Base-by-base conservation (phyloP, 2,797 vertebrate genomes). In the Phrynocephalus forsythii region DNA sequence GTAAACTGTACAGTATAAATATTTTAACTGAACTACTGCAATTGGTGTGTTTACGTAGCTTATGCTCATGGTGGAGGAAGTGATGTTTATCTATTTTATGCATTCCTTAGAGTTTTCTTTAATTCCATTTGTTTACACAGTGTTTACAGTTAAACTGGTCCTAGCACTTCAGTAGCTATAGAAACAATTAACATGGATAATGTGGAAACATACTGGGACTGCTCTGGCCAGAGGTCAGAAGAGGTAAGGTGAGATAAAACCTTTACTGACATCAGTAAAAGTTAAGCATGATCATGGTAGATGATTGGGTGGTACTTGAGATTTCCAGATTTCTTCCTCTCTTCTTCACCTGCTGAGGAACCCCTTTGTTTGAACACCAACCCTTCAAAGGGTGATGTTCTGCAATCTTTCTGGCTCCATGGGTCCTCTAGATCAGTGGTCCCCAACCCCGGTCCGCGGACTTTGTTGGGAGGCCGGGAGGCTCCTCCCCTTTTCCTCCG, bases 11-110 rank as follows among this genome's bases (percentile, higher is more conserved):
- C 60, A 66, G 9, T 81, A 79, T 33, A 76, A 75, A 26, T 81
- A 44, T 75, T 93, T 87, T n/a, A 77, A 38, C 38, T 68, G 88
- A 91, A 38, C 24, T n/a, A 30, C 76, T 88, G 77, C 76, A 75
- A 24, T 66, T 56, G 38, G 28, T 80, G n/a, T 80, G 38, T 85
- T 80, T 79, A 81, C 24, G 38, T 28, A 20, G 56, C 63, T 33
- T 72, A 13, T 79, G n/a, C 71, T 85, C 73, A 44, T 26, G 9
- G 30, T 30, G 18, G 24, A 66, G 22, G 44, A 84, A 26, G 8
- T 8, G 24, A 66, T 73, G 52, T 78, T 84, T 66, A 44, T 52
- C 75, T 63, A 56, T 11, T 28, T 38, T 86, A 50, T 67, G 73
- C 33, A 66, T 79, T 79, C 56, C 15, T 15, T 84, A 60, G 68